A percentile compares a stretch with the other conserved stretches of the same genome.
phyloP scores from a whole-genome alignment of 2,888 invertebrate species.

The Catocala sponsa region DNA sequence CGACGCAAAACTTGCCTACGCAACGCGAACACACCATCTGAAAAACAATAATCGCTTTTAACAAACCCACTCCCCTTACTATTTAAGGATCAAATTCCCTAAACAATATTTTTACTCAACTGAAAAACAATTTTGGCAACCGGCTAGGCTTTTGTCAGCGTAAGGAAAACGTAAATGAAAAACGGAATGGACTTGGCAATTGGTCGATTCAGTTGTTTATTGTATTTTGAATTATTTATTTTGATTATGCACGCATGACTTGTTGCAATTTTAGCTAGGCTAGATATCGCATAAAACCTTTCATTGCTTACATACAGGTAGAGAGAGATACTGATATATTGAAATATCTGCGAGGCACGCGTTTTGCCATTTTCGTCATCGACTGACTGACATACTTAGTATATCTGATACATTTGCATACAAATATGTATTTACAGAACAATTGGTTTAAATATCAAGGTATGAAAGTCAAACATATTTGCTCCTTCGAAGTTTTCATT shows the following conservation, averaged over 20 bases:
- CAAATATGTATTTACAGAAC: conserved; percentile 13
- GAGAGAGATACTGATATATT: background rate
- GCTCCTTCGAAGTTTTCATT: conserved; percentile 26
- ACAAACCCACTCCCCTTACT: conserved; percentile 52
- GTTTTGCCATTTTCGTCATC: conserved; percentile 2
- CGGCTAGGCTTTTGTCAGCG: conserved; percentile 43
- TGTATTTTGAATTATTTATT: conserved; percentile 59
- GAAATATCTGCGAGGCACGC: conserved; percentile 3
- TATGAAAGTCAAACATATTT: conserved; percentile 20
- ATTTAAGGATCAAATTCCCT: conserved; percentile 49
- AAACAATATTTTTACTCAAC: conserved; percentile 27
- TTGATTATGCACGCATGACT: conserved; percentile 53
- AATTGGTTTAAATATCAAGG: conserved; percentile 18
- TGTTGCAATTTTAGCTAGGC: conserved; percentile 36
- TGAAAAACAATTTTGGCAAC: conserved; percentile 36
- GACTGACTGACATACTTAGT: conserved; percentile 10
- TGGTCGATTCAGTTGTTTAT: conserved; percentile 58
- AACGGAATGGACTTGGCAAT: conserved; percentile 60
- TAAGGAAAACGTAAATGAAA: conserved; percentile 56
- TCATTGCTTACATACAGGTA: background rate
- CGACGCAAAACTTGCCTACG: conserved; percentile 64
- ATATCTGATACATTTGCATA: conserved; percentile 25
- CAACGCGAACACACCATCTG: conserved; percentile 66
- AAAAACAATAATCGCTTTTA: conserved; percentile 61
- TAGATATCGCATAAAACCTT: conserved; percentile 9